Evolutionary conservation across 2,797 vertebrate species (phyloP).

Genomic region (Cirrhinus mrigala): DNA sequence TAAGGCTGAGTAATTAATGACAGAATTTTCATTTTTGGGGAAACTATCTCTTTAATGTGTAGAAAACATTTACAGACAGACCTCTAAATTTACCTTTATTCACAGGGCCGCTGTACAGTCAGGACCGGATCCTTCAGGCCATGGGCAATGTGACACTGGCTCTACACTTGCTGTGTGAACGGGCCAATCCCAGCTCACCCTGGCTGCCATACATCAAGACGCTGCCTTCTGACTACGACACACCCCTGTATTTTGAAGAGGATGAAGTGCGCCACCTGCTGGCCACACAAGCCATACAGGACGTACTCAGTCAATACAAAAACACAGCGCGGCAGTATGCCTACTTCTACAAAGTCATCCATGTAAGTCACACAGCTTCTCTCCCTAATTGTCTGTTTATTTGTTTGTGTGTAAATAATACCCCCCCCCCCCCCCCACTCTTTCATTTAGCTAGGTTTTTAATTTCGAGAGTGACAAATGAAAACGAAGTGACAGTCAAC

Average conservation of each 20-base stretch:
- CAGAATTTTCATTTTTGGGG: too few species aligned
- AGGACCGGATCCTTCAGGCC: constrained; percentile 96
- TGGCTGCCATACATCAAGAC: constrained; percentile 97
- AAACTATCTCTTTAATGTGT: not conserved
- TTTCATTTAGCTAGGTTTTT: not conserved
- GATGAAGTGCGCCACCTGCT: constrained; percentile 92
- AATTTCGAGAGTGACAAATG: not conserved
- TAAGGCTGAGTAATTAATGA: too few species aligned
- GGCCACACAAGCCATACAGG: constrained; percentile 93
- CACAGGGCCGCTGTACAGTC: constrained; percentile 89
- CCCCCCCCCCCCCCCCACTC: not conserved
- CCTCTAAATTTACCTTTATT: not conserved
- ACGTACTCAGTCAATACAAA: constrained; percentile 96
- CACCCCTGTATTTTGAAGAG: constrained; percentile 93
- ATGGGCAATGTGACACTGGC: constrained; percentile 98
- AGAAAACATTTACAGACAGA: not conserved
- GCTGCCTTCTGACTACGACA: constrained; percentile 91
- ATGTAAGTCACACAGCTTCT: constrained; percentile 77
- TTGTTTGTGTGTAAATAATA: not conserved
- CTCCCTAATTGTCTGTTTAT: not conserved
- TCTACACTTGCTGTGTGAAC: constrained; percentile 94
- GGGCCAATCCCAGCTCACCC: constrained; percentile 85
- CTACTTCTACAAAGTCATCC: constrained; percentile 97
- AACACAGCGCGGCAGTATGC: constrained; percentile 97
- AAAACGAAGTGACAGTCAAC: not conserved